These are phyloP conservation scores for Sebastes oblongus DNA, from an alignment of 2,797 vertebrate genomes.

Conservation along the genomic window DNA sequence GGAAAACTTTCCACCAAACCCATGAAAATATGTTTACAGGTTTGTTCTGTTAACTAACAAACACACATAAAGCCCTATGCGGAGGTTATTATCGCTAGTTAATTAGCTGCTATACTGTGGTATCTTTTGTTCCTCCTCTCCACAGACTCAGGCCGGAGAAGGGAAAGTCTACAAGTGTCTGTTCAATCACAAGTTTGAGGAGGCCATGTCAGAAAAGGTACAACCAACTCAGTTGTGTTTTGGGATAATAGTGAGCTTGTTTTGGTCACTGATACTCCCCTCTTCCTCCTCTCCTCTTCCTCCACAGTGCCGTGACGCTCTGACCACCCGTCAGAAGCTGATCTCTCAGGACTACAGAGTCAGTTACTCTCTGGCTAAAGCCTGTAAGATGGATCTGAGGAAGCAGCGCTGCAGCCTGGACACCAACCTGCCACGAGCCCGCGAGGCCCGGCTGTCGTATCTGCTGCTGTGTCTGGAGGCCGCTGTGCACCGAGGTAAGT, in stretches of 20 bases:
- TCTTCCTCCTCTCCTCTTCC: no score
- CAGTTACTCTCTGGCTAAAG: constrained; percentile 95
- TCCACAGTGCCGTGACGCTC: constrained; percentile 89
- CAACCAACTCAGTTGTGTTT: neutral
- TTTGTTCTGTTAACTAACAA: neutral
- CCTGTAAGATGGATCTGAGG: constrained; percentile 92
- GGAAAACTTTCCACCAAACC: neutral
- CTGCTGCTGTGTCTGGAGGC: constrained; percentile 94
- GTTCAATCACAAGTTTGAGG: constrained; percentile 98
- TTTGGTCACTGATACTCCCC: neutral
- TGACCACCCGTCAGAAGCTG: constrained; percentile 95
- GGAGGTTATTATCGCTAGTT: no score
- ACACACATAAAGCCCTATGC: neutral
- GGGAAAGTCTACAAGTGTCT: constrained; percentile 97
- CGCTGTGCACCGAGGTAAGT: constrained; percentile 90
- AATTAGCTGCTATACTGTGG: neutral
- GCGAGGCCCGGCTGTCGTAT: constrained; percentile 93
- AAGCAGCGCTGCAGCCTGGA: constrained; percentile 94
- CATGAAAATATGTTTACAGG: neutral
- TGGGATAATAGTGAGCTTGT: neutral
- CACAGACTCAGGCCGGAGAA: constrained; percentile 92
- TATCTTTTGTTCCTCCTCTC: neutral
- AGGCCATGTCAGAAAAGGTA: constrained; percentile 95
- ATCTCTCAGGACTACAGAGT: constrained; percentile 96
- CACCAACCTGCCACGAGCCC: constrained; percentile 89